Percentiles rank a stretch among this genome's conserved stretches.
Conservation (phyloP, 2,113 vertebrate species). For the Sphyrna mokarran region DNA sequence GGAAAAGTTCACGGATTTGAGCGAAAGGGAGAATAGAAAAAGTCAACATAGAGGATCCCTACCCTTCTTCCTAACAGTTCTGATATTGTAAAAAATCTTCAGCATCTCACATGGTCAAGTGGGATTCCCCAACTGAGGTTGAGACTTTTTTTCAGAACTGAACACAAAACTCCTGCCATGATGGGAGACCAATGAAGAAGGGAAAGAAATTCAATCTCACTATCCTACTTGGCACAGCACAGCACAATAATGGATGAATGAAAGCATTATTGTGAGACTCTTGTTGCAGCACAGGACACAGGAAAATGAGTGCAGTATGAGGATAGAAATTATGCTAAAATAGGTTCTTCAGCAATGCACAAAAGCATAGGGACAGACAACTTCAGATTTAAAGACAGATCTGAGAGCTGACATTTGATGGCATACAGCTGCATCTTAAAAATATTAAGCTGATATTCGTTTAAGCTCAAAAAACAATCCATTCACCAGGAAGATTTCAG, state of each 20-base stretch:
- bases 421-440: neutral
- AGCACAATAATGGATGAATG: neutral
- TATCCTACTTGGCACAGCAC: neutral
- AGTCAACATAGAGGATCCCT: neutral
- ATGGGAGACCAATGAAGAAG: too few species aligned
- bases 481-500: neutral
- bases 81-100: neutral
- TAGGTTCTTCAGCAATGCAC: neutral
- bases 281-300: neutral
- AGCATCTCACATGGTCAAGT: too few species aligned
- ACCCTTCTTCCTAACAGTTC: neutral
- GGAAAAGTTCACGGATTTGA: neutral
- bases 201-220: neutral
- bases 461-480: neutral
- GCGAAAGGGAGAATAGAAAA: neutral
- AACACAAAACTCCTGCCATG: too few species aligned
- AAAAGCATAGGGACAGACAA: neutral
- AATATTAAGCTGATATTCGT: neutral
- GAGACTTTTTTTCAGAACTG: too few species aligned
- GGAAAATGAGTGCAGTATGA: neutral
- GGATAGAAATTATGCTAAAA: neutral
- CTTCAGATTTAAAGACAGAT: neutral
- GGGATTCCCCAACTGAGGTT: too few species aligned
- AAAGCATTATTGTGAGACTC: neutral
- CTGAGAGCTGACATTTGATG: neutral